Base-by-base conservation (phyloP, 2,888 invertebrate genomes). In the Drosophila nr. fundita region DNA sequence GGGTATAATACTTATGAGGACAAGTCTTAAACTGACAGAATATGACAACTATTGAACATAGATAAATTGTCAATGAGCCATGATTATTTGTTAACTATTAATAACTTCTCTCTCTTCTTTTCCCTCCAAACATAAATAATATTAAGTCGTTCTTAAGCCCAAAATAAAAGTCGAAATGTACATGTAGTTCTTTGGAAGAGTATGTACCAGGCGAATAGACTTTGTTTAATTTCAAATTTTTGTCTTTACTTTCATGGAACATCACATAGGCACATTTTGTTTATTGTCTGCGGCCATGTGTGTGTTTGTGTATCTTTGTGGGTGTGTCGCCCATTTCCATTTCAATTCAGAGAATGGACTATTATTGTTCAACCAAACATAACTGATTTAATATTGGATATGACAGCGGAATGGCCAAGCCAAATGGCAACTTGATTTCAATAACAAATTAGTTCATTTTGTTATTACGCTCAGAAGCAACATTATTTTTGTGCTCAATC, bases 331-430 rank as follows among this genome's bases (percentile, higher is more conserved):
- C 30, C 36, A 30, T 38, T 36, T 38, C 30, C 54, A 55, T 55
- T 38, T 36, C 49, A 38, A 24, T 49, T 50, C 65, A 29, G 38
- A 30, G 27, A 64, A 54, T 59, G 27, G 64, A 49, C 80, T 64
- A 70, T 82, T 80, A 82, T 81, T 67, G 80, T 30, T 71, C 68
- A 77, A 34, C 67, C 73, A 68, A 80, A 83, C 70, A 85, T 83
- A 76, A 76, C 83, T 83, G 80, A 83, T 85, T 83, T 80, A 74
- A 85, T 83, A 80, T 83, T 78, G 72, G 72, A 76, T 83, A 83
- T 67, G 72, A 73, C 75, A 62, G 66, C 60, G 69, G 40, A 71
- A 76, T 73, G 68, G 67, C 74, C 63, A 40, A 50, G 60, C 18
- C 65, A 67, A 82, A 71, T 71, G 78, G 64, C 73, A 84, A 80